These are phyloP conservation scores for Cebidichthys violaceus DNA, from an alignment of 2,113 vertebrate species.

Conservation along the genomic window DNA sequence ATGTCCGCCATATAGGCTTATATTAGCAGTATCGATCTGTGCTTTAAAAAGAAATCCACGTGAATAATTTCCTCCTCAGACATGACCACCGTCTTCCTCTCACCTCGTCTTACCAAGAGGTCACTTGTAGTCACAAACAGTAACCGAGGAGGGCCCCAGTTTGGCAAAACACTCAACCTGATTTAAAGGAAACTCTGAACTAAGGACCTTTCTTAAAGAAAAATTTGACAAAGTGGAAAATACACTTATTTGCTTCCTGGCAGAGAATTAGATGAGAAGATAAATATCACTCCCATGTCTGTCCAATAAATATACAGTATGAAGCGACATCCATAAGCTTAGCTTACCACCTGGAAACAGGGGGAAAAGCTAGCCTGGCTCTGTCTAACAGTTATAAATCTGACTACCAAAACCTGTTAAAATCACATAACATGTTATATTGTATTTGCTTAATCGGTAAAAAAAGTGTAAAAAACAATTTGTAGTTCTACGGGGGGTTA, in stretches of 20 bases:
- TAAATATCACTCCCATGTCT: not conserved
- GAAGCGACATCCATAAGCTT: not conserved
- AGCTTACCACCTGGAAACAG: not conserved
- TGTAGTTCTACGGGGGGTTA: not conserved
- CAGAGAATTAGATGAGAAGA: not conserved
- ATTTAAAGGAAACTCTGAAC: not conserved
- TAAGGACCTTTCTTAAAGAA: no score
- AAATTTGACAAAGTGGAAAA: not conserved
- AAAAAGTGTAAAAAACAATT: not conserved
- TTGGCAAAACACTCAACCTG: not conserved
- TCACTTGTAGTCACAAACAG: not conserved
- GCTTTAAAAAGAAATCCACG: no score
- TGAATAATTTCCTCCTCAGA: conserved; percentile 9
- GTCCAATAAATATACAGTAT: not conserved
- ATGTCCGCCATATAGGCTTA: no score
- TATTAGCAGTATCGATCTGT: no score
- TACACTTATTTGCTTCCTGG: not conserved
- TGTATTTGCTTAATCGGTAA: not conserved
- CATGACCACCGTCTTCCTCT: not conserved
- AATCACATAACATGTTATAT: not conserved
- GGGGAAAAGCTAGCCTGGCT: not conserved
- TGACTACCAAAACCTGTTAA: not conserved
- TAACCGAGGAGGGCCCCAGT: not conserved
- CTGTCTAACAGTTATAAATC: not conserved
- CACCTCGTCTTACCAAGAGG: not conserved